Evolutionary conservation across 2,888 invertebrate genomes (phyloP).

Genomic region (Camptogramma bilineatum): DNA sequence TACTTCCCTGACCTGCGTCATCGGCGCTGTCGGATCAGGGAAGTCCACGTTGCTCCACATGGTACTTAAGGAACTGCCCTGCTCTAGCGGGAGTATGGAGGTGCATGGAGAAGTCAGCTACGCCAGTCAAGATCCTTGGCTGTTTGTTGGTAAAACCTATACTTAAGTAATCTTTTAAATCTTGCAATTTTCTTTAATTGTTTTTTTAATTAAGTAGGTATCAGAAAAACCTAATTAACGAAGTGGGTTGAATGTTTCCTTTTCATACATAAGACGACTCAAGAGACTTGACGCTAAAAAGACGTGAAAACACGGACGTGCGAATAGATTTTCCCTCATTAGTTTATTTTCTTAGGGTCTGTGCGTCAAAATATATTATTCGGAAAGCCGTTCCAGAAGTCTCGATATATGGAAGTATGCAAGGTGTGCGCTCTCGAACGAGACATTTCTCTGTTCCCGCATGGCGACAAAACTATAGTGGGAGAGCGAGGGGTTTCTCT

Average conservation of each 20-base stretch:
- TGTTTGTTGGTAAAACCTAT: conserved; percentile 83
- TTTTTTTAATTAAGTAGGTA: too few species aligned
- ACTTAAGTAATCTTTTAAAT: too few species aligned
- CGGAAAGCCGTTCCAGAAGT: conserved; percentile 88
- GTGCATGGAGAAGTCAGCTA: conserved; percentile 89
- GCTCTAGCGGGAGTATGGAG: conserved; percentile 85
- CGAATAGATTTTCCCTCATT: too few species aligned
- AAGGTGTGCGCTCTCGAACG: conserved; percentile 89
- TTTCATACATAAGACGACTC: too few species aligned
- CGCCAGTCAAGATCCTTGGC: conserved; percentile 94
- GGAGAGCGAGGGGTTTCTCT: conserved; percentile 94
- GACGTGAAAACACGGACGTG: too few species aligned
- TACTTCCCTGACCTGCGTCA: conserved; percentile 85
- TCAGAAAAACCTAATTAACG: too few species aligned
- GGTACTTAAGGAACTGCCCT: conserved; percentile 90
- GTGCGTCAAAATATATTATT: conserved; percentile 97
- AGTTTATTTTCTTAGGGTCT: conserved; percentile 78
- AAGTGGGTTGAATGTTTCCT: too few species aligned
- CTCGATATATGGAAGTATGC: conserved; percentile 88
- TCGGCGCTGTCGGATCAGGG: conserved; percentile 86
- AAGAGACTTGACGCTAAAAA: too few species aligned
- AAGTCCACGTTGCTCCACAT: conserved; percentile 87
- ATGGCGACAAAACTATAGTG: conserved; percentile 93
- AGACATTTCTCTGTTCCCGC: conserved; percentile 91
- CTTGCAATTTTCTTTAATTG: too few species aligned